Evolutionary conservation across 1,140 invertebrate species (phyloP), one percentile per base, ranked within the genome.

Genomic region (Dreissena rostriformis): DNA sequence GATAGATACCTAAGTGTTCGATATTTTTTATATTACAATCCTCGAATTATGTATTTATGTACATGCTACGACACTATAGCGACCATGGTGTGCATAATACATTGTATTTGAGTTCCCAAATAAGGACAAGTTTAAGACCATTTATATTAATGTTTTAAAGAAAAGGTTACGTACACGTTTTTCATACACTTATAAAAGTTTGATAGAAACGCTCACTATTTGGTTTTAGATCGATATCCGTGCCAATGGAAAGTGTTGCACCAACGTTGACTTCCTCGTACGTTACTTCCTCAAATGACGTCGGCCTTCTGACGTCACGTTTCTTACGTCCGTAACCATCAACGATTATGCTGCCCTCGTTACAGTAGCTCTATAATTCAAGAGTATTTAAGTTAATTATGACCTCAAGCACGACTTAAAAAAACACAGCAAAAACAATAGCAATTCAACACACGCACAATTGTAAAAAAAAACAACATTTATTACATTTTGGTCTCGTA

Each of bases 251-350:
- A 52, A 79, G 53, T 22, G 76, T 29, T 15, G 76, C 68, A 5
- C 76, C 76, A 19, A 79, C 76, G 29, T 79, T 67, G 26, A 79
- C 15, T 28, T 79, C 76, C 4, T 79, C 76, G 68, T 68, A 52
- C 1, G 24, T 63, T 5, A 76, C 74, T n/a, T 79, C 52, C 6
- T 67, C 76, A 39, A 39, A 39, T 39, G 39, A 39, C 2, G 39
- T 39, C 39, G 39, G 8, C 39, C 39, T 39, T 14, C 53, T 26
- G 6, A 26, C 26, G 5, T 28, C 39, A 53, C 76, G 63, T 76
- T 65, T 76, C 57, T 66, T 65, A 51, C 74, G 52, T 65, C 51
- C 29, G 24, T 66, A 49, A 49, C 22, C 8, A 52, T 22, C 76
- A 22, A 5, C n/a, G 8, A 22, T 68, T 51, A 15, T 22, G 29